A percentile compares a stretch with the other conserved stretches of the same genome.
phyloP scores from a whole-genome alignment of 2,113 vertebrate genomes.

The Dolichotis patagonum region DNA sequence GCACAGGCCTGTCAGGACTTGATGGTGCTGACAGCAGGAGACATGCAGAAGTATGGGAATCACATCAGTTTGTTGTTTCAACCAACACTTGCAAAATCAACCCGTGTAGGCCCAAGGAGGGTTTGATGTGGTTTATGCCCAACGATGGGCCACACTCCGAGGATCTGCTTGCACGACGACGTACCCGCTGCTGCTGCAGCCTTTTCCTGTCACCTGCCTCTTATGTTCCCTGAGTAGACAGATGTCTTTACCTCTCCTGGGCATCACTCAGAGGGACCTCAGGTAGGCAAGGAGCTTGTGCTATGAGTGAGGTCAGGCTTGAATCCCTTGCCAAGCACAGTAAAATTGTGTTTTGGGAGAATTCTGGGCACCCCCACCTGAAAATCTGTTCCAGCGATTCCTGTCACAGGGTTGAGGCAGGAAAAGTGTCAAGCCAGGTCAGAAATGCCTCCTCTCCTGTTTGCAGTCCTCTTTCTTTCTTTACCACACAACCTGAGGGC shows the following conservation, averaged over 20 bases:
- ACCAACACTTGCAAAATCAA: slow-evolving; percentile 26
- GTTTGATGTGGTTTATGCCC: slow-evolving; percentile 58
- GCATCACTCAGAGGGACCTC: background rate
- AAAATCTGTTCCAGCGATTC: background rate
- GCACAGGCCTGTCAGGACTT: background rate
- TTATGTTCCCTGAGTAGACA: background rate
- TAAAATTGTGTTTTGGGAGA: background rate
- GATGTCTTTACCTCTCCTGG: background rate
- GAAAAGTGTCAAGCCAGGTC: background rate
- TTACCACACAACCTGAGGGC: background rate
- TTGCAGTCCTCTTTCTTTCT: background rate
- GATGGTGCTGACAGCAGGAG: background rate
- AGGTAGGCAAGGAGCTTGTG: background rate
- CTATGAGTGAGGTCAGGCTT: background rate
- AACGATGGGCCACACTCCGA: background rate
- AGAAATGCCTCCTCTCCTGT: background rate
- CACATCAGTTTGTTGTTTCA: slow-evolving; percentile 27
- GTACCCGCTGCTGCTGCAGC: background rate
- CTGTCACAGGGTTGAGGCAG: background rate
- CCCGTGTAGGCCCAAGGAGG: background rate
- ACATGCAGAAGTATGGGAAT: background rate
- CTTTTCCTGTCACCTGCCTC: background rate
- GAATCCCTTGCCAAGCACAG: background rate
- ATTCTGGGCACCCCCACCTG: background rate
- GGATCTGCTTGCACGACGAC: background rate